A percentile compares a stretch with the other conserved stretches of the same genome.
phyloP scores from a whole-genome alignment of 2,113 vertebrate genomes.

The Micronycteris hirsuta region DNA sequence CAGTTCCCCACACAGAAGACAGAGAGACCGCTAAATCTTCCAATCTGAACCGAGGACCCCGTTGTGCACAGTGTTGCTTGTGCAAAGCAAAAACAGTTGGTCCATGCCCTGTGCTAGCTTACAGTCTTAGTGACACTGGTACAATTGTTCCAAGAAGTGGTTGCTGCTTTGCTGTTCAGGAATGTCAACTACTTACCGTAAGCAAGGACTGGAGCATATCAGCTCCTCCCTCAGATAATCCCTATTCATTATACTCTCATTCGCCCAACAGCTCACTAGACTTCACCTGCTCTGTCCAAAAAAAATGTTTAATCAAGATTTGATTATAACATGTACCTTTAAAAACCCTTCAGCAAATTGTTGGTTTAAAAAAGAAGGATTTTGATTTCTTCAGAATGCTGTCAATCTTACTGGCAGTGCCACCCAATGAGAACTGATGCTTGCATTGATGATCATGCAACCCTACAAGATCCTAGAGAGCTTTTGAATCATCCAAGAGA shows the following conservation, averaged over 20 bases:
- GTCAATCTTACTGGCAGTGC: neutral
- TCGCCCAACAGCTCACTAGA: neutral
- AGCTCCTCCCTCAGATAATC: neutral
- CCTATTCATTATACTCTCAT: neutral
- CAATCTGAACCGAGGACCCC: neutral
- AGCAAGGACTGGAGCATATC: neutral
- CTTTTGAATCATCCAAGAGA: slow-evolving; percentile 15
- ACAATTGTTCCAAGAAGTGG: neutral
- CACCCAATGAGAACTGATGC: neutral
- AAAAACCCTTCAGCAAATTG: slow-evolving; percentile 42
- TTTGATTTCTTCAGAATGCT: neutral
- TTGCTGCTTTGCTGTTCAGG: neutral
- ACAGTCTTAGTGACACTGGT: neutral
- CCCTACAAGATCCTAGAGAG: slow-evolving; percentile 2
- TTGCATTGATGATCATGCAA: neutral
- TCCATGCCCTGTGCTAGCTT: neutral
- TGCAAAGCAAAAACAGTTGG: neutral
- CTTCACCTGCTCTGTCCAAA: neutral
- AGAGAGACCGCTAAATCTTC: neutral
- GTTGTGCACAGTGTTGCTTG: neutral
- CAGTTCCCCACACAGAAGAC: neutral
- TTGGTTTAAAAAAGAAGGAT: neutral
- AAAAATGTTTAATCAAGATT: neutral
- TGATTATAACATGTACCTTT: slow-evolving; percentile 46
- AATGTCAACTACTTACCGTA: neutral